Percentiles rank a stretch among this genome's conserved stretches.
These are phyloP conservation scores for Lepisosteus osseus DNA, from an alignment of 2,113 vertebrate genomes.

Conservation along the genomic window DNA sequence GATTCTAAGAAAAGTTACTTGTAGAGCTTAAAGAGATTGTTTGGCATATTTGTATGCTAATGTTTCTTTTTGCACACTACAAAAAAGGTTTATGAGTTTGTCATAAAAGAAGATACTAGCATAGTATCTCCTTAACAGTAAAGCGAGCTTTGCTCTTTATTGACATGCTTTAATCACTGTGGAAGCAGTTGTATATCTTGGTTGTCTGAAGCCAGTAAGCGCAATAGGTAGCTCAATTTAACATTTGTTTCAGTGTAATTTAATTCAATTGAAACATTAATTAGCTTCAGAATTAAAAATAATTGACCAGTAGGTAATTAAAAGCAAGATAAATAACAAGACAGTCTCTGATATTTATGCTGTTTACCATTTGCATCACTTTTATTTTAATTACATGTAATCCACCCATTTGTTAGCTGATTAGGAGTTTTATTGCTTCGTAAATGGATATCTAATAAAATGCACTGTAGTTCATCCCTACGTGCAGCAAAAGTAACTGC, in stretches of 20 bases:
- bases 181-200: background rate
- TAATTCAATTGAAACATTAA: conserved; percentile 37
- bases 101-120: no score
- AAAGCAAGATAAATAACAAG: conserved; percentile 43
- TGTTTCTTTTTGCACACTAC: no score
- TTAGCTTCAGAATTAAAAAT: conserved; percentile 49
- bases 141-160: no score
- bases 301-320: conserved; percentile 48
- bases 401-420: conserved; percentile 35
- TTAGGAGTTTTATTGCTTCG: conserved; percentile 20
- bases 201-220: background rate
- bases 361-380: conserved; percentile 37
- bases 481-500: background rate
- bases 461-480: background rate
- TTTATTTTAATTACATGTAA: conserved; percentile 32
- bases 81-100: no score
- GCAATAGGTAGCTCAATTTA: conserved; percentile 6
- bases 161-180: background rate
- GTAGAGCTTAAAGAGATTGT: no score
- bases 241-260: conserved; percentile 17
- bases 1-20: no score
- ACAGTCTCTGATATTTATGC: conserved; percentile 26
- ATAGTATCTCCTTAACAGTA: no score
- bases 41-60: no score
- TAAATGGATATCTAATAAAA: background rate